Conservation (phyloP, 53 echinoderm and acorn worm species). For the Holothuria scabra region DNA sequence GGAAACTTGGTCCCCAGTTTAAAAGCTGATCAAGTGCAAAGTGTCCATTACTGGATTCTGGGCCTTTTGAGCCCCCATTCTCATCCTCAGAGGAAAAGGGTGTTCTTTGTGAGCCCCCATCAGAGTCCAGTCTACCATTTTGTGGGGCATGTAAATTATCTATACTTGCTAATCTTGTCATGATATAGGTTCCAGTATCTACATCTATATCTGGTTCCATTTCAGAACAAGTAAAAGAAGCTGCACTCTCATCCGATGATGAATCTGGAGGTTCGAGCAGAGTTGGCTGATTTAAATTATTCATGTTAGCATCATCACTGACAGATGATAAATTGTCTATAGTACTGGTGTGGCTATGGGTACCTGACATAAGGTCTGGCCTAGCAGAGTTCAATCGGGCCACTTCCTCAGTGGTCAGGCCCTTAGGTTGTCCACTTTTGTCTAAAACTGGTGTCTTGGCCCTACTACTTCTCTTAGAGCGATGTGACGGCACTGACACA, state of each 20-base stretch:
- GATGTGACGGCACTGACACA: slow-evolving; percentile 34
- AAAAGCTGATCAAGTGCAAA: slow-evolving; percentile 87
- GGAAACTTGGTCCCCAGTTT: slow-evolving; percentile 92
- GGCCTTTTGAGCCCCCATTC: slow-evolving; percentile 49
- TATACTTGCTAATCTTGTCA: slow-evolving; percentile 79
- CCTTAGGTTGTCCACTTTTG: slow-evolving; percentile 54
- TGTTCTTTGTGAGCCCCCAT: slow-evolving; percentile 89
- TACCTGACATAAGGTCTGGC: slow-evolving; percentile 88
- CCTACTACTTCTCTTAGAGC: slow-evolving; percentile 43
- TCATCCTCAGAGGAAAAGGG: slow-evolving; percentile 93
- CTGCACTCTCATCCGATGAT: slow-evolving; percentile 89
- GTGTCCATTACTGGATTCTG: slow-evolving; percentile 64
- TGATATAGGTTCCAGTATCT: slow-evolving; percentile 71
- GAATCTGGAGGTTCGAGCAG: slow-evolving; percentile 87
- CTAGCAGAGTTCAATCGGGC: slow-evolving; percentile 86
- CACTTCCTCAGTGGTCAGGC: slow-evolving; percentile 91
- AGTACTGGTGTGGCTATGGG: slow-evolving; percentile 93
- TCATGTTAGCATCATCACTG: slow-evolving; percentile 40
- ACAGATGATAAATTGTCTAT: slow-evolving; percentile 87
- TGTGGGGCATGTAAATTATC: slow-evolving; percentile 72
- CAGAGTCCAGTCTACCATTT: slow-evolving; percentile 72
- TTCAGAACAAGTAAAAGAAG: slow-evolving; percentile 97
- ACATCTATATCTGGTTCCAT: slow-evolving; percentile 74
- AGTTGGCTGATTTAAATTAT: slow-evolving; percentile 38
- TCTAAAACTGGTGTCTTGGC: slow-evolving; percentile 22